phyloP scores from a whole-genome alignment of 2,113 vertebrate species.

The Ondatra zibethicus region DNA sequence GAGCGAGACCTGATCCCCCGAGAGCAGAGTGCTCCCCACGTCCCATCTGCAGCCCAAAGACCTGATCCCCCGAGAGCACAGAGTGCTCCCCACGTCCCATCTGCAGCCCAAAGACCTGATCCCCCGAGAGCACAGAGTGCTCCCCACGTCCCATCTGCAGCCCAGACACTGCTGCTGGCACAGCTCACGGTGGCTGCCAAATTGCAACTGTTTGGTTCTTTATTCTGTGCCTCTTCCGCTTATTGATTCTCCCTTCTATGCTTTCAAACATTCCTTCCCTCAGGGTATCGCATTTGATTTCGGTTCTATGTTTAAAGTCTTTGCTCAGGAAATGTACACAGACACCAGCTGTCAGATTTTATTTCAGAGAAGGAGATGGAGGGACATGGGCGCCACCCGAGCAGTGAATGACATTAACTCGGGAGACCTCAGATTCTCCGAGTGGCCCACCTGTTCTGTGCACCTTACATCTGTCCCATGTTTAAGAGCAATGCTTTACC shows the following conservation, averaged over 20 bases:
- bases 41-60: neutral
- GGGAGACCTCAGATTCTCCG: neutral
- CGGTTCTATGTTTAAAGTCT: neutral
- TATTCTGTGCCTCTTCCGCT: neutral
- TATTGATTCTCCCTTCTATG: neutral
- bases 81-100: rapidly evolving
- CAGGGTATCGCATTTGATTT: neutral
- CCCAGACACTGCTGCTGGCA: rapidly evolving
- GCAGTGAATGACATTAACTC: rapidly evolving
- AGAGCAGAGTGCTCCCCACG: rapidly evolving
- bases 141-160: too few relatives aligned
- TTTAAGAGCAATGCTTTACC: neutral
- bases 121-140: rapidly evolving
- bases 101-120: neutral
- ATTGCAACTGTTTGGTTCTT: neutral
- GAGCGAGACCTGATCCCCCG: too few relatives aligned
- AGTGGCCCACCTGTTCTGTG: neutral
- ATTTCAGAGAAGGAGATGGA: neutral
- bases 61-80: rapidly evolving
- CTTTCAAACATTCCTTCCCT: neutral
- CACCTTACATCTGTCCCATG: rapidly evolving
- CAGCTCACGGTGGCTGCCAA: rapidly evolving
- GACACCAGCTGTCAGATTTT: neutral
- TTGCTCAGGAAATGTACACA: neutral
- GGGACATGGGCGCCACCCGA: rapidly evolving